A percentile compares a stretch with the other conserved stretches of the same genome.
These are phyloP conservation scores for Cyprinella venusta DNA, from an alignment of 2,797 vertebrate genomes.

Conservation along the genomic window DNA sequence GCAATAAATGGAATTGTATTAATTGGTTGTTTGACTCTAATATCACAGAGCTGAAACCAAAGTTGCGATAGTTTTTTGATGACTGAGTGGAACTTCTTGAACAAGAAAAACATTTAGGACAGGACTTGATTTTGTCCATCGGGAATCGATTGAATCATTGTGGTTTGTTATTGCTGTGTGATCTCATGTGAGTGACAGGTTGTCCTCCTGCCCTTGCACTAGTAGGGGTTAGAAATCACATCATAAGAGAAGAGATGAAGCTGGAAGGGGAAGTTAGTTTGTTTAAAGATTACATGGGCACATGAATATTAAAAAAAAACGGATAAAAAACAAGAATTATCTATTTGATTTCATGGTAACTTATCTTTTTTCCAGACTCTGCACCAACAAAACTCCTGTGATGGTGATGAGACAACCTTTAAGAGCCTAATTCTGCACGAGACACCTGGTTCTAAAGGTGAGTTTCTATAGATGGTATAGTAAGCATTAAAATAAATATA, in stretches of 20 bases:
- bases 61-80: too few species aligned
- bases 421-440: slow-evolving; percentile 54
- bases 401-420: slow-evolving; percentile 51
- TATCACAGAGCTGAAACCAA: neutral
- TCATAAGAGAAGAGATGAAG: neutral
- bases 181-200: too few species aligned
- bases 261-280: neutral
- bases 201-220: neutral
- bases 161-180: neutral
- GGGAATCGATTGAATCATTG: neutral
- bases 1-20: neutral
- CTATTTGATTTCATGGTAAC: neutral
- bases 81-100: neutral
- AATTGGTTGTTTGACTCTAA: neutral
- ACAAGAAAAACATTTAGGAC: neutral
- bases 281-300: neutral
- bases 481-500: neutral
- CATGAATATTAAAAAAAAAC: too few species aligned
- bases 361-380: slow-evolving; percentile 34
- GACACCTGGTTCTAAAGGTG: slow-evolving; percentile 46
- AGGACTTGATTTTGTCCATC: neutral
- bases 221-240: too few species aligned
- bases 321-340: neutral
- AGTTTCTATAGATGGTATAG: neutral
- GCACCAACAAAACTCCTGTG: slow-evolving; percentile 33